These are phyloP conservation scores for Chloroclystis v-ata DNA, from an alignment of 2,888 invertebrate genomes.

Conservation along the genomic window DNA sequence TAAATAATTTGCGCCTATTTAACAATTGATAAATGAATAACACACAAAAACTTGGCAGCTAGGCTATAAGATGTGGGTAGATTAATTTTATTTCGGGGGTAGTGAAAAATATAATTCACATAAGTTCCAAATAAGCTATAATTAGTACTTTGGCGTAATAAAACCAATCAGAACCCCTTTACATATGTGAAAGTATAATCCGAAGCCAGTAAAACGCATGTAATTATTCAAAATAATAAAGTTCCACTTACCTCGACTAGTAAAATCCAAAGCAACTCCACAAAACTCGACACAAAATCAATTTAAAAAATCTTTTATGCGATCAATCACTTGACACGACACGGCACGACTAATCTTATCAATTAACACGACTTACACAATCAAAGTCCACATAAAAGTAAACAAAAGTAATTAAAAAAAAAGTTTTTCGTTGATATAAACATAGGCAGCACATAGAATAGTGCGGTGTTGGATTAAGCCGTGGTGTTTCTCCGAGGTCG, in stretches of 20 bases:
- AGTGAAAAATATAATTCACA: neutral
- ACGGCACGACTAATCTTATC: slow-evolving; percentile 65
- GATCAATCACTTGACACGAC: slow-evolving; percentile 61
- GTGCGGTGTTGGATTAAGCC: slow-evolving; percentile 27
- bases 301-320: slow-evolving; percentile 45
- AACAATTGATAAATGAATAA: no score
- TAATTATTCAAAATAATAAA: no score
- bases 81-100: no score
- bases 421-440: slow-evolving; percentile 35
- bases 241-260: slow-evolving; percentile 51
- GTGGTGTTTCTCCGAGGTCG: slow-evolving; percentile 43
- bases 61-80: no score
- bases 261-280: slow-evolving; percentile 59
- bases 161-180: no score
- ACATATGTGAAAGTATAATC: no score
- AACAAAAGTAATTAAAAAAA: slow-evolving; percentile 15
- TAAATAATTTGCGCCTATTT: no score
- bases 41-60: no score
- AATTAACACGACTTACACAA: slow-evolving; percentile 40
- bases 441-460: slow-evolving; percentile 38
- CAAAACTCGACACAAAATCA: slow-evolving; percentile 41
- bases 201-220: no score
- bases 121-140: neutral
- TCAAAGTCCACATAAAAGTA: slow-evolving; percentile 30
- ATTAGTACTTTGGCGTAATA: no score